Evolutionary conservation across 2,113 vertebrate species (phyloP).

Genomic region (Mystacornis crossleyi): DNA sequence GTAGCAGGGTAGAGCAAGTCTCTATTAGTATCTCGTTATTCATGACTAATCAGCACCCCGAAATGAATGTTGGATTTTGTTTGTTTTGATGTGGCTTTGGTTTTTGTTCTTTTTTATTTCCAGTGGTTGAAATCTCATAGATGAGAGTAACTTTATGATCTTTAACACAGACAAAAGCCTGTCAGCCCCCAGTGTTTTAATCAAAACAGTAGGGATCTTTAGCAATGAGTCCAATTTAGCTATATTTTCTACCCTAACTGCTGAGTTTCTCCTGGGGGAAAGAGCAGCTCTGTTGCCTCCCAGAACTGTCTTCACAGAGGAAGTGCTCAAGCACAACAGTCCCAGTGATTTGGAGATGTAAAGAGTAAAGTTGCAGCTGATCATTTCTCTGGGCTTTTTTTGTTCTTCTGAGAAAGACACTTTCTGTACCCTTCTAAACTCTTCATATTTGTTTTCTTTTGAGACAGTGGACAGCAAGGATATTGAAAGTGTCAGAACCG

Average conservation of each 20-base stretch:
- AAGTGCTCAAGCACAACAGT: not conserved
- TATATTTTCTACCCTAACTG: not conserved
- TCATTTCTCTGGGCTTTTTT: not conserved
- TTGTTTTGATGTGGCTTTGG: not conserved
- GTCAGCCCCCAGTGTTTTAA: not conserved
- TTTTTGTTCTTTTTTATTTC: not conserved
- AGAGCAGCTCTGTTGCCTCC: not conserved
- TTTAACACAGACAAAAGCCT: not conserved
- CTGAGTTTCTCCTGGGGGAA: not conserved
- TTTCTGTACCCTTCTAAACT: not conserved
- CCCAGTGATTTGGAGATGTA: not conserved
- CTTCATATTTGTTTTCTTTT: conserved; percentile 21
- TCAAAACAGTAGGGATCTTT: conserved; percentile 9
- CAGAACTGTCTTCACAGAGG: not conserved
- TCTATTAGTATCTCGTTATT: not conserved
- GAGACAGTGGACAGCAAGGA: not conserved
- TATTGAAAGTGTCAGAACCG: not conserved
- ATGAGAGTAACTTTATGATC: not conserved
- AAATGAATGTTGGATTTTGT: not conserved
- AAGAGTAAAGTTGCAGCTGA: not conserved
- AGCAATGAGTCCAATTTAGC: not conserved
- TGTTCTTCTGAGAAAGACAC: not conserved
- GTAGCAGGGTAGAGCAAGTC: not conserved
- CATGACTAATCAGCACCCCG: not conserved
- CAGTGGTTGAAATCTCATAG: not conserved